Evolutionary conservation across 1,140 invertebrate genomes (phyloP), one percentile per base, ranked within the genome.

Genomic region (Trypoxylus dichotomus): DNA sequence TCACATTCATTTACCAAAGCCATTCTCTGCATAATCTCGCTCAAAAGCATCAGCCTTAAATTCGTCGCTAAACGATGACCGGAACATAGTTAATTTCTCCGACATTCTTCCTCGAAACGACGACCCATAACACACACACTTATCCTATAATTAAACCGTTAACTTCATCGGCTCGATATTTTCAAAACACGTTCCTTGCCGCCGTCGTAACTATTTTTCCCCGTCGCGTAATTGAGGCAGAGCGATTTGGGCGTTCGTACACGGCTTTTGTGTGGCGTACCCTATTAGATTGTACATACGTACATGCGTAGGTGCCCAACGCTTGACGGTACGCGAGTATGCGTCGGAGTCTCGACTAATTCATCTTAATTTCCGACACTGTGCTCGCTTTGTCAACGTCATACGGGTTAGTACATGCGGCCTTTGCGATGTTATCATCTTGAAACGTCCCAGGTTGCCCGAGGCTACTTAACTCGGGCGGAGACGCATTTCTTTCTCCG

Each of bases 351-450:
- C 63, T 29, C 63, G 11, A 63, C 76, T 79, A 80, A 81, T 81
- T 80, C 79, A 81, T 81, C 80, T 81, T 77, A 81, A 80, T 81
- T 77, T 77, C 79, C 79, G 75, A 81, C 76, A 78, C 78, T 77
- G 75, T 81, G 80, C 78, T 74, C 80, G 58, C 78, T 81, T 75
- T 76, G 77, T 81, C 80, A 81, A 79, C 79, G 80, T 79, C 80
- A 79, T 37, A 71, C 74, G 27, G 75, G 42, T 76, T 77, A 54
- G 47, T 19, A 5, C 19, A 54, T 54, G 47, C 47, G 47, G 47
- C 19, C 47, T 54, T 19, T 54, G 2, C 47, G 58, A 77, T 77
- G 24, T 54, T 77, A 76, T 76, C 76, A 37, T 76, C 21, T 60
- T 29, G 25, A 75, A 75, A 58, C 42, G 47, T 71, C 47, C 63